phyloP scores from a whole-genome alignment of 2,888 invertebrate genomes.

The Empis livida region DNA sequence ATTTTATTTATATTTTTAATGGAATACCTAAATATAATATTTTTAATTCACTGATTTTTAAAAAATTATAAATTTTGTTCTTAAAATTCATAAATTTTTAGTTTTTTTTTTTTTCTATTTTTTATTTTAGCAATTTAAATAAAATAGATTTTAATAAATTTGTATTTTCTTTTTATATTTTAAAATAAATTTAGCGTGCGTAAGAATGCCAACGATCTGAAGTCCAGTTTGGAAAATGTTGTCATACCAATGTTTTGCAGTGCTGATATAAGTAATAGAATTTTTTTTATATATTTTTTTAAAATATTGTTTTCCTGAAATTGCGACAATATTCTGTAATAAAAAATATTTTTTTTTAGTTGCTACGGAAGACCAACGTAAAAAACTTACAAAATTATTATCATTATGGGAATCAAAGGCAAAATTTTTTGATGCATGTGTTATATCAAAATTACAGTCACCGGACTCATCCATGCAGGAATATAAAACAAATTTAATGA shows the following conservation, averaged over 20 bases:
- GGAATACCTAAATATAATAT: too few relatives aligned
- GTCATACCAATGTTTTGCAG: conserved; percentile 98
- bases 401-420: conserved; percentile 95
- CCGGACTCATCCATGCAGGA: conserved; percentile 80
- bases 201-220: conserved; percentile 88
- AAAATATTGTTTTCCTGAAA: too few relatives aligned
- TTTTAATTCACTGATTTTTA: background rate
- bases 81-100: background rate
- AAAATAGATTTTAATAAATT: conserved; percentile 6
- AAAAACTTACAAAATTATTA: conserved; percentile 83
- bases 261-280: conserved; percentile 57
- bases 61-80: too few relatives aligned
- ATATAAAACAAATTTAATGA: conserved; percentile 73
- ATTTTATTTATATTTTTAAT: too few relatives aligned
- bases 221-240: conserved; percentile 85
- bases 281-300: background rate
- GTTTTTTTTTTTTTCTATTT: conserved; percentile 3
- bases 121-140: conserved; percentile 3
- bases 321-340: too few relatives aligned
- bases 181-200: conserved; percentile 59
- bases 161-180: conserved; percentile 5
- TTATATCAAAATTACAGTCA: conserved; percentile 76
- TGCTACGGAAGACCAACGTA: conserved; percentile 75
- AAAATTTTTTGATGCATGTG: conserved; percentile 70
- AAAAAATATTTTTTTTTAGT: conserved; percentile 35